Conservation (phyloP, 2,888 invertebrate genomes). For the Microplitis manilae region DNA sequence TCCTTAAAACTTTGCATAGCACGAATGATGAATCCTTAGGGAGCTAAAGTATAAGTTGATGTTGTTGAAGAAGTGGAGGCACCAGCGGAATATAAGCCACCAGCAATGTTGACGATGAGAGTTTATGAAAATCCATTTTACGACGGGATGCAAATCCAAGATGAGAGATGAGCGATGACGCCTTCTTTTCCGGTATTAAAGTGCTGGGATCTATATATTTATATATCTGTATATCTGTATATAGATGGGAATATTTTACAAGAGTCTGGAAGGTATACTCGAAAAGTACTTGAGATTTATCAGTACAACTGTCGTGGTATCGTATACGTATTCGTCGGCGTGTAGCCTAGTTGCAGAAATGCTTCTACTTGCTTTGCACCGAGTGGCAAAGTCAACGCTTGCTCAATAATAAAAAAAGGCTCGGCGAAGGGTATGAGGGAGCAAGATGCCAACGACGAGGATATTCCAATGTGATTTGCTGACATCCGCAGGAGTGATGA, state of each 20-base stretch:
- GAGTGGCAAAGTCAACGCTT: conserved; percentile 28
- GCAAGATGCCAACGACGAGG: conserved; percentile 46
- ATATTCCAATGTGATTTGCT: conserved; percentile 58
- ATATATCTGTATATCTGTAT: conserved; percentile 34
- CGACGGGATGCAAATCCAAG: conserved; percentile 52
- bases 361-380: background rate
- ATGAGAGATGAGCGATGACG: conserved; percentile 50
- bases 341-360: background rate
- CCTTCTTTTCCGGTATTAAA: conserved; percentile 51
- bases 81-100: conserved; percentile 29
- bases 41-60: background rate
- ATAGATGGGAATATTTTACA: conserved; percentile 60
- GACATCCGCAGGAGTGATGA: conserved; percentile 54
- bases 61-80: conserved; percentile 16
- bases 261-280: conserved; percentile 15
- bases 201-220: conserved; percentile 44
- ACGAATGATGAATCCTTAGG: background rate
- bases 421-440: conserved; percentile 26
- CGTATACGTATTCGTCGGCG: conserved; percentile 9
- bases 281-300: conserved; percentile 41
- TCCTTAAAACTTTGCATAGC: conserved; percentile 38
- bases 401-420: conserved; percentile 2
- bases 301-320: conserved; percentile 13
- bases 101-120: conserved; percentile 35
- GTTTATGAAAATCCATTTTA: conserved; percentile 59